Base-by-base conservation (phyloP, 2,113 vertebrate species). In the Steatornis caripensis region DNA sequence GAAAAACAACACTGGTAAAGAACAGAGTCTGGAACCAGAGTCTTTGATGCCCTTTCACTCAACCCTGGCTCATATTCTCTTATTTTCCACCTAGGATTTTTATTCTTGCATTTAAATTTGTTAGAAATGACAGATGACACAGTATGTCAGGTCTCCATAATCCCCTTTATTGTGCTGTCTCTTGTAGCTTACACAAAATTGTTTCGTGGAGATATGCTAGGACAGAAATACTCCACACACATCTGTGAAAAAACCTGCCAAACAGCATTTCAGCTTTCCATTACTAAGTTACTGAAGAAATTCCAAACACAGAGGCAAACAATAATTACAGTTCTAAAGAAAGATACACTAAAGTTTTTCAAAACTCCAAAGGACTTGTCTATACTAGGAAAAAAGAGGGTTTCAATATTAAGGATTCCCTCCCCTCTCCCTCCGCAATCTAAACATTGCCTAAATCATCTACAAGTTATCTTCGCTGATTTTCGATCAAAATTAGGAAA, bases 101-200 rank as follows among this genome's bases (percentile, higher is more conserved):
- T 81, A 45, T 94, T 87, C 26, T 57, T 69, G 29, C 45, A 69
- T 81, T 84, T 88, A 92, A 36, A 65, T 93, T 88, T 97, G 90
- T 95, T 92, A 97, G 84, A 92, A 95, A 84, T 89, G 89, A 84
- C 86, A 95, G 80, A 34, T 93, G 84, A 93, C 76, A 84, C 21
- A 45, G 9, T 49, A 77, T 93, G 61, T 87, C 90, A 95, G 30
- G 48, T 84, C 16, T 87, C 51, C 10, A 30, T 79, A 83, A 84
- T 92, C 37, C 53, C 72, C 37, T 94, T 96, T 87, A 27, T 61
- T 82, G 88, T 78, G 29, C 6, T 87, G 89, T 74, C 48, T 91
- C 60, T 92, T 91, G 69, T 91, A 91, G 48, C 14, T 84, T 89
- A 87, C 80, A 93, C 10, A 86, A 45, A 90, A 57, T 24, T 89